These are phyloP conservation scores for Pionites leucogaster DNA, from an alignment of 2,113 vertebrate species.

Conservation along the genomic window DNA sequence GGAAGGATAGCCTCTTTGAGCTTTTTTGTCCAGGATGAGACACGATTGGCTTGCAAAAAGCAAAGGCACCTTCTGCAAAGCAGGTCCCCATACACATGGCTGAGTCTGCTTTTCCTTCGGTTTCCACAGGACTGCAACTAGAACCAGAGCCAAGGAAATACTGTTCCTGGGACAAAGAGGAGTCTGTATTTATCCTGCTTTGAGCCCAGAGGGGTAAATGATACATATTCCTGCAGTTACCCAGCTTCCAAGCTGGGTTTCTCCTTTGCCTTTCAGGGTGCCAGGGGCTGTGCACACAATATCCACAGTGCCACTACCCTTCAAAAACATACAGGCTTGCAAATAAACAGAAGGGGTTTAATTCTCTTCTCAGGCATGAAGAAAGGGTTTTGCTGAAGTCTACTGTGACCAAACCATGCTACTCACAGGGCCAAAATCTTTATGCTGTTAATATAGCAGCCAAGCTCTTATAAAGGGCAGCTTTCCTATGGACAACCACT, in stretches of 20 bases:
- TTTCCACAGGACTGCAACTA: not conserved
- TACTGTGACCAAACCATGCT: not conserved
- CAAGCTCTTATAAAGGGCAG: not conserved
- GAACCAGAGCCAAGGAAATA: not conserved
- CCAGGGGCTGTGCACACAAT: not conserved
- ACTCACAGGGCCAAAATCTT: not conserved
- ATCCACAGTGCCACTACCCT: fast-evolving
- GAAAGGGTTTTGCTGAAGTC: not conserved
- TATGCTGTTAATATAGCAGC: fast-evolving
- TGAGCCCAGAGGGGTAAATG: not conserved
- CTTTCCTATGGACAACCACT: not conserved
- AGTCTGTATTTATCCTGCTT: not conserved
- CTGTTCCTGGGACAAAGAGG: not conserved
- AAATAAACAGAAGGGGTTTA: not conserved
- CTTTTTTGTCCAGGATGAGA: not conserved
- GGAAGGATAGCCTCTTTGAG: not conserved
- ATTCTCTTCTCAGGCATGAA: not conserved
- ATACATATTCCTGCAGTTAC: not conserved
- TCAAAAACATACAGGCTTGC: not conserved
- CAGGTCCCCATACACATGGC: not conserved
- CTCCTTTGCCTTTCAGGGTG: not conserved
- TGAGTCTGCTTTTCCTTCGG: not conserved
- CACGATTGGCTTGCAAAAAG: fast-evolving
- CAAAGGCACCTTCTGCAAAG: not conserved
- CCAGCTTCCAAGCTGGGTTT: not conserved